phyloP scores from a whole-genome alignment of 2,113 vertebrate genomes.

The Desmodus rotundus region DNA sequence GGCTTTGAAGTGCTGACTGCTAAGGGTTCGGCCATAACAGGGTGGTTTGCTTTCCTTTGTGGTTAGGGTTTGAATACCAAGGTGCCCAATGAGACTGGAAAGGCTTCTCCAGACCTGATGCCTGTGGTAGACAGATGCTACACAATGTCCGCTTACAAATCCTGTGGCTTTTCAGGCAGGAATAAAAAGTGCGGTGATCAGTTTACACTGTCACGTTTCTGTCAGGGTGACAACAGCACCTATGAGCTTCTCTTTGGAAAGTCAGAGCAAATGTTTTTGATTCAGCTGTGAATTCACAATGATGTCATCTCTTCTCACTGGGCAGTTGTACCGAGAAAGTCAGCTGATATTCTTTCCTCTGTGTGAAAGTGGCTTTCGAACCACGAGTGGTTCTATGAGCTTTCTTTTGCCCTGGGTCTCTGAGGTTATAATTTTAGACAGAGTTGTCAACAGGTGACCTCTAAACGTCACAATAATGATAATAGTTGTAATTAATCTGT shows the following conservation, averaged over 20 bases:
- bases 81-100: background rate
- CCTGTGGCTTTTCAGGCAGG: background rate
- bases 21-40: background rate
- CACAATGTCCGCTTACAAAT: background rate
- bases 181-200: background rate
- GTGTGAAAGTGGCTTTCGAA: background rate
- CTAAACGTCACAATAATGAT: background rate
- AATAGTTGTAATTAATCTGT: background rate
- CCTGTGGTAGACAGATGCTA: background rate
- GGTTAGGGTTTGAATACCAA: background rate
- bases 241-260: background rate
- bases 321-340: background rate
- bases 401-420: background rate
- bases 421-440: background rate
- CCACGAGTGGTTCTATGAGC: background rate
- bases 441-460: background rate
- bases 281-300: background rate
- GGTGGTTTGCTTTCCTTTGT: background rate
- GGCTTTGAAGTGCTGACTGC: background rate
- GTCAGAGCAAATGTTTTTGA: background rate
- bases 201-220: background rate
- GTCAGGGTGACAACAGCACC: background rate
- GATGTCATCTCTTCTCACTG: background rate
- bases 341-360: background rate
- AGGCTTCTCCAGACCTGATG: background rate